phyloP scores from a whole-genome alignment of 1,140 invertebrate genomes.

The Triops cancriformis region DNA sequence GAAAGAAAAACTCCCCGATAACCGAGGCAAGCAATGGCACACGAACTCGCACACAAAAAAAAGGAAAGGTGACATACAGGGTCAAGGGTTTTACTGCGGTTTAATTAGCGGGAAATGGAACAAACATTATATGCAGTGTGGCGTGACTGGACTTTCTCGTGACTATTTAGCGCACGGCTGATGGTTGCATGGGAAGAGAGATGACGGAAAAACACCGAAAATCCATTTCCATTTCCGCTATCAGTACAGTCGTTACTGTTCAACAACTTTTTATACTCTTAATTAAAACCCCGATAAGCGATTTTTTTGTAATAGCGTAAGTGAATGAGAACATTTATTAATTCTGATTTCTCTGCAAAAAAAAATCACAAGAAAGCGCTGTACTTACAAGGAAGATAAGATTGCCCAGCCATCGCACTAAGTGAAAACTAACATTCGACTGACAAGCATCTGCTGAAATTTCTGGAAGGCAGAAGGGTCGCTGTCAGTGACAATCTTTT shows the following conservation, averaged over 20 bases:
- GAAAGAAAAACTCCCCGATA: background rate
- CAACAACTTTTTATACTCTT: background rate
- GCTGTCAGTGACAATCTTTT: background rate
- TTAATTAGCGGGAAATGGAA: background rate
- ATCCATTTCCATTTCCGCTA: background rate
- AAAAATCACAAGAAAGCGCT: too few relatives aligned
- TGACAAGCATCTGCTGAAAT: background rate
- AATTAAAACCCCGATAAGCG: too few relatives aligned
- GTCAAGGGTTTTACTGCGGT: background rate
- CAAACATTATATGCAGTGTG: background rate
- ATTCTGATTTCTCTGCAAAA: background rate
- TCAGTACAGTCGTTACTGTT: background rate
- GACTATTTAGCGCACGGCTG: background rate
- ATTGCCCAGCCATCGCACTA: background rate
- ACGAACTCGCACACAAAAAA: background rate
- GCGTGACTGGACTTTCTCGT: background rate
- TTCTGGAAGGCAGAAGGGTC: background rate
- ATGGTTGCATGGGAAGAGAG: background rate
- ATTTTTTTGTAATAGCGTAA: too few relatives aligned
- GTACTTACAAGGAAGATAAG: slow-evolving; percentile 6
- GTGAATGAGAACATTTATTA: background rate
- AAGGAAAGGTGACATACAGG: background rate
- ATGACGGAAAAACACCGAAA: background rate
- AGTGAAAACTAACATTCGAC: background rate
- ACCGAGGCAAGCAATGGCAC: background rate